Evolutionary conservation across 2,113 vertebrate genomes (phyloP), one percentile per base, ranked within the genome.

Genomic region (Microtus ochrogaster): DNA sequence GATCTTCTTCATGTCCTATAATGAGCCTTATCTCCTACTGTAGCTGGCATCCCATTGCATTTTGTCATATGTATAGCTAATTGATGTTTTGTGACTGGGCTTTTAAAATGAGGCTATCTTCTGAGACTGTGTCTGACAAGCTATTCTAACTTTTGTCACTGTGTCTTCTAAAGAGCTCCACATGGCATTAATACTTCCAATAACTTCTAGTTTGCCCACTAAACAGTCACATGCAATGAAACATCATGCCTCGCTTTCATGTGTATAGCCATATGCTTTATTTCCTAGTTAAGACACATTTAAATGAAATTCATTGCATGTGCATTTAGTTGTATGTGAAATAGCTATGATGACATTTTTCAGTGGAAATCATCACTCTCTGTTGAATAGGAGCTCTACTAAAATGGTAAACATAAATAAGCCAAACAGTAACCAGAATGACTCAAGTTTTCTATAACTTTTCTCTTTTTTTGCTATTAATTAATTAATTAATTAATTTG

Each of bases 371-470:
- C 55, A 95, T 74, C 30, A 44, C 87, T 94, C 76, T n/a, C 8
- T 73, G 73, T 68, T 86, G 91, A 88, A 24, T 26, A 84, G 7
- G 14, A 85, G 9, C 1, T 79, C 21, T 76, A 8, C 63, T 76
- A 76, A n/a, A 73, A 30, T 63, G 2, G 2, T 84, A 30, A 41
- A 28, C 24, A 73, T 39, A 70, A n/a, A n/a, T 36, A 9, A 79
- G 65, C 0, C 0, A 65, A 39, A 65, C 33, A 1, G 13, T 49
- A 22, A 76, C 58, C 2, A 1, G 74, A 33, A 30, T 2, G 19
- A 58, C 24, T 87, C 19, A 95, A 22, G 26, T 92, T 94, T 89
- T 92, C 58, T 39, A 68, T 81, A 30, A 22, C 36, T 74, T 84
- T 89, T 16, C 16, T 79, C 17, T 26, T 52, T 55, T 70, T 16